Base-by-base conservation (phyloP, 2,888 invertebrate genomes). In the Drosophila paranaensis region DNA sequence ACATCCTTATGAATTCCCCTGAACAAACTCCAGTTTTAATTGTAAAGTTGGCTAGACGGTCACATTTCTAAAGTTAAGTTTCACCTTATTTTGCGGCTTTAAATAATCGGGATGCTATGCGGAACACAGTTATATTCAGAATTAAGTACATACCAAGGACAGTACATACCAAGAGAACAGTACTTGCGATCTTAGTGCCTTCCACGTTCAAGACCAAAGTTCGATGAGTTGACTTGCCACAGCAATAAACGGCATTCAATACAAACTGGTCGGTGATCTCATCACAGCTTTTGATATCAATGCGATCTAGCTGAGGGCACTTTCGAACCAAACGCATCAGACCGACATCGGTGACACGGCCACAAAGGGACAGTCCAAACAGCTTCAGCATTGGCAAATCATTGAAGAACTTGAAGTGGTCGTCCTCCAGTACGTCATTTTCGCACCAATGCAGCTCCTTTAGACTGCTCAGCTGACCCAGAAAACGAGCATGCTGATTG, bases 361-460 rank as follows among this genome's bases (percentile, higher is more conserved):
- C 84, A 48, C 86, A 87, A 45, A 57, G 71, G 3, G 62, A 57
- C 25, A 87, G 2, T 0, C 62, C 61, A 3, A 84, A 75, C 0
- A 56, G 6, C 35, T 67, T 64, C 6, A 87, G 58, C 13, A 50
- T 10, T 2, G 20, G 48, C 10, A 87, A 58, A 1, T 89, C 79
- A 33, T 79, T 84, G 46, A 87, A 81, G 27, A 75, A 74, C 58
- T 70, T 68, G 9, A 87, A 79, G 30, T 87, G 88, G 45, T 74
- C 79, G 27, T 87, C 89, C n/a, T 81, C 82, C 2, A 87, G 66
- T 5, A 76, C 30, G 48, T 88, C 84, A 14, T 89, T 87, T 27
- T 76, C 75, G 27, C 61, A 54, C 64, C 73, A 82, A 9, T 73
- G 69, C 33, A 87, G 14, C 25, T 89, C 81, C 46, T 35, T 58